phyloP scores from a whole-genome alignment of 2,888 invertebrate species.

The Dione vanillae region DNA sequence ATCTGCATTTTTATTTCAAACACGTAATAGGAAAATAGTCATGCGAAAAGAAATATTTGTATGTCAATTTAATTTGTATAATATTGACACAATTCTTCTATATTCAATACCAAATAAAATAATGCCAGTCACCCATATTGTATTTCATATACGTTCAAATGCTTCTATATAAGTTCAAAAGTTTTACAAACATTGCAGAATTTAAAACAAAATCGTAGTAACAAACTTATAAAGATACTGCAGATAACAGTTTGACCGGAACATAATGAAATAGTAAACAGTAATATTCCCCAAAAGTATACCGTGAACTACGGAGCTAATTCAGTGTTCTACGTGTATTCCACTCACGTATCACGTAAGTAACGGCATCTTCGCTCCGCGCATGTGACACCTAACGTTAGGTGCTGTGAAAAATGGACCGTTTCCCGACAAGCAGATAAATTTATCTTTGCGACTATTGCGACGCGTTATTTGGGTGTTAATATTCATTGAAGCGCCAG shows the following conservation, averaged over 20 bases:
- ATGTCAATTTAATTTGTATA: background rate
- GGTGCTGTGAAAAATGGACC: constrained; percentile 82
- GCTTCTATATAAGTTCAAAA: background rate
- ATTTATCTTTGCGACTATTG: constrained; percentile 80
- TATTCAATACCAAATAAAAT: background rate
- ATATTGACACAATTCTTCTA: background rate
- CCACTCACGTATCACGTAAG: constrained; percentile 71
- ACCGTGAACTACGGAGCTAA: constrained; percentile 66
- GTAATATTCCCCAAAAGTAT: constrained; percentile 60
- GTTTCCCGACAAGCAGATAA: constrained; percentile 74
- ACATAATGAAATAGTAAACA: constrained; percentile 45
- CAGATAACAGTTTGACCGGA: constrained; percentile 45
- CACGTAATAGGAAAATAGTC: background rate
- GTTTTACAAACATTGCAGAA: constrained; percentile 1
- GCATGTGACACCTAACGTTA: constrained; percentile 79
- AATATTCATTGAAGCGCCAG: constrained; percentile 76
- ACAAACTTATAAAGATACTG: constrained; percentile 12
- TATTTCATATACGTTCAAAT: background rate
- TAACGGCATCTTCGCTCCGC: constrained; percentile 78
- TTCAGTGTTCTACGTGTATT: constrained; percentile 65
- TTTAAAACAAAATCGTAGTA: background rate
- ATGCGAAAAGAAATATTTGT: background rate
- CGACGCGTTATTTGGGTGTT: constrained; percentile 76
- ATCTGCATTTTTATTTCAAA: too few relatives aligned
- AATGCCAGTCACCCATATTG: background rate